Conservation (phyloP, 1,140 invertebrate genomes). For the Aricia agestis region DNA sequence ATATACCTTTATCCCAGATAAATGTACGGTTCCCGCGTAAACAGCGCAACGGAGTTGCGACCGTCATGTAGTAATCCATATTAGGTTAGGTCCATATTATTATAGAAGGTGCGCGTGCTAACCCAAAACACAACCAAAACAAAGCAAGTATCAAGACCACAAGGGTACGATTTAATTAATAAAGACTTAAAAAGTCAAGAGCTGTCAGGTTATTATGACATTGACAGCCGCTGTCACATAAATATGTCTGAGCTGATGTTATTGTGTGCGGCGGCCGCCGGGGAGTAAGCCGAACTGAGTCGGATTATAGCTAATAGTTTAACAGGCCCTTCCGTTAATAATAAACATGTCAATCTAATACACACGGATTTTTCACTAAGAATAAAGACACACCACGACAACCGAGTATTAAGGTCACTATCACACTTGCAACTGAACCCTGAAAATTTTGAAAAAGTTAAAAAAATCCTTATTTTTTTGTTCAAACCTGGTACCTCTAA, state of each 20-base stretch:
- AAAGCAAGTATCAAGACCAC: conserved; percentile 21
- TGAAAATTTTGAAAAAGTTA: not conserved
- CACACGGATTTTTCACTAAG: not conserved
- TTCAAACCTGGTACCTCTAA: too few species aligned
- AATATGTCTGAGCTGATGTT: conserved; percentile 55
- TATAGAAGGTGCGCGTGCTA: too few species aligned
- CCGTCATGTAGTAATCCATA: too few species aligned
- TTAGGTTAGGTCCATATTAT: too few species aligned
- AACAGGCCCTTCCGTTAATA: conserved; percentile 69
- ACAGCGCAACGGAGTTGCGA: too few species aligned
- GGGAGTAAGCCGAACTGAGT: conserved; percentile 54
- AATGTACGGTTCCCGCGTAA: too few species aligned
- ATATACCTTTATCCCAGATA: too few species aligned
- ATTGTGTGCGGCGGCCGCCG: conserved; percentile 39
- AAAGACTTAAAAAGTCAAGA: conserved; percentile 25
- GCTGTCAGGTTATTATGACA: conserved; percentile 31
- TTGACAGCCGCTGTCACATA: conserved; percentile 41
- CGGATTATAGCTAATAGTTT: conserved; percentile 69
- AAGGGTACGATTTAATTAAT: not conserved
- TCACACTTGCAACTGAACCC: not conserved
- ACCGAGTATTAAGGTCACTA: not conserved
- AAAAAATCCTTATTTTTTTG: too few species aligned
- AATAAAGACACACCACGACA: conserved; percentile 38
- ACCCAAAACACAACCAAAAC: too few species aligned
- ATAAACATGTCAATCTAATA: conserved; percentile 66